These are phyloP conservation scores for Apostichopus parvimensis DNA, from an alignment of 35 echinoderm and acorn worm genomes.

Conservation along the genomic window DNA sequence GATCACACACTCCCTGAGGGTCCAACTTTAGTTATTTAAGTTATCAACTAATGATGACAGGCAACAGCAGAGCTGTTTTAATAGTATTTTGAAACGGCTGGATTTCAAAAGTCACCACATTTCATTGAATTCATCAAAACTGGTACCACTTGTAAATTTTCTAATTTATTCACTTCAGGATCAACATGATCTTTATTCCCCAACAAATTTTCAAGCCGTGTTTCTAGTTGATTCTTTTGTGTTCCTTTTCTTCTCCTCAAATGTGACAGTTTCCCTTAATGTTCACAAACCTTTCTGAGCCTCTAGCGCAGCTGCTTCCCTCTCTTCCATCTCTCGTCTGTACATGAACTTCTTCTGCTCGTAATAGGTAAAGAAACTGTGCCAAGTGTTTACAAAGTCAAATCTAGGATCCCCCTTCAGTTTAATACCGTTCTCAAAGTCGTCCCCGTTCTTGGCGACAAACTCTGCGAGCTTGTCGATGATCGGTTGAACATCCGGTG, in stretches of 20 bases:
- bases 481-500: constrained; percentile 94
- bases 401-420: constrained; percentile 81
- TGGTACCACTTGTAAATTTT: background rate
- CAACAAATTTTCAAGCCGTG: background rate
- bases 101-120: too few relatives aligned
- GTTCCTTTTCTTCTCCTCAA: background rate
- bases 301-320: constrained; percentile 41
- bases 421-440: constrained; percentile 92
- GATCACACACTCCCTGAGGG: too few relatives aligned
- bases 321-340: constrained; percentile 55
- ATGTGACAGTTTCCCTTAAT: too few relatives aligned
- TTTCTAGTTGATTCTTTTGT: background rate
- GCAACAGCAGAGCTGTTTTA: too few relatives aligned
- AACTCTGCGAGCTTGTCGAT: constrained; percentile 98
- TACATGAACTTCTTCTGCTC: constrained; percentile 88
- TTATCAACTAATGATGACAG: too few relatives aligned
- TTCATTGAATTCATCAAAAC: too few relatives aligned
- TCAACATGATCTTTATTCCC: background rate
- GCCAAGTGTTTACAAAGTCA: constrained; percentile 90
- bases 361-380: constrained; percentile 87
- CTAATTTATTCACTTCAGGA: too few relatives aligned
- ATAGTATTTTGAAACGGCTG: too few relatives aligned
- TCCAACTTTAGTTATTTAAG: too few relatives aligned
- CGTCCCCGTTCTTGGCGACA: constrained; percentile 95
- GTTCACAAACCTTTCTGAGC: constrained; percentile 42